Conservation (phyloP, 2,113 vertebrate species). For the Pica pica region DNA sequence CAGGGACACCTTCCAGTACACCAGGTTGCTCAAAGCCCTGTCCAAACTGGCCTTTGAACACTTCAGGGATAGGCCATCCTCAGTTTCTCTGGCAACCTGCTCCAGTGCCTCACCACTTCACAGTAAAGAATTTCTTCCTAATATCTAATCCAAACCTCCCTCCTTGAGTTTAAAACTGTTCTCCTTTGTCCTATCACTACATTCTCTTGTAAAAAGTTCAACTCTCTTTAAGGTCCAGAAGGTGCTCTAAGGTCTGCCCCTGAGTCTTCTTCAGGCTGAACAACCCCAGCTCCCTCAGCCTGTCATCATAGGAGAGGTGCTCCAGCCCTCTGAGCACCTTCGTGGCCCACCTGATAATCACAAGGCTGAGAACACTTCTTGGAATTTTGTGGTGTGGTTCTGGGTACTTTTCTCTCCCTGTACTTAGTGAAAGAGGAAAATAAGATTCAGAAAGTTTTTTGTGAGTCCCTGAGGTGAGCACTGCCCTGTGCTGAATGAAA, state of each 20-base stretch:
- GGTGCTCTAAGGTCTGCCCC: neutral
- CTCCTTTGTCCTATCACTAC: neutral
- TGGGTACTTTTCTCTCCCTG: neutral
- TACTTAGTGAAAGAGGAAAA: neutral
- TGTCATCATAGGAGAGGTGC: neutral
- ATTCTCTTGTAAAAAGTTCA: neutral
- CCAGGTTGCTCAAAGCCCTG: neutral
- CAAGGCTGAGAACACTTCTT: neutral
- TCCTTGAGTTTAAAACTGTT: neutral
- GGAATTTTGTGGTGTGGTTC: fast-evolving
- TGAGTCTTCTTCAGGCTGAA: neutral
- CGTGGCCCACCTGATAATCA: neutral
- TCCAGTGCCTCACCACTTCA: neutral
- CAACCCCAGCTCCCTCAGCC: neutral
- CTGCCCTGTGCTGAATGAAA: neutral
- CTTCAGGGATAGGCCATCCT: neutral
- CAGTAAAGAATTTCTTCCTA: neutral
- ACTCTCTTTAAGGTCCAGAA: neutral
- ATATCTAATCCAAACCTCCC: neutral
- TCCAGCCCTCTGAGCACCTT: neutral
- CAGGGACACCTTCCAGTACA: neutral
- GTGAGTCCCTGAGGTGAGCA: fast-evolving
- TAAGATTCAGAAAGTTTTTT: neutral
- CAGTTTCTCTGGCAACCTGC: neutral
- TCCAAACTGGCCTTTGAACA: neutral